phyloP scores from a whole-genome alignment of 2,797 vertebrate genomes.

The Pelobates cultripes region DNA sequence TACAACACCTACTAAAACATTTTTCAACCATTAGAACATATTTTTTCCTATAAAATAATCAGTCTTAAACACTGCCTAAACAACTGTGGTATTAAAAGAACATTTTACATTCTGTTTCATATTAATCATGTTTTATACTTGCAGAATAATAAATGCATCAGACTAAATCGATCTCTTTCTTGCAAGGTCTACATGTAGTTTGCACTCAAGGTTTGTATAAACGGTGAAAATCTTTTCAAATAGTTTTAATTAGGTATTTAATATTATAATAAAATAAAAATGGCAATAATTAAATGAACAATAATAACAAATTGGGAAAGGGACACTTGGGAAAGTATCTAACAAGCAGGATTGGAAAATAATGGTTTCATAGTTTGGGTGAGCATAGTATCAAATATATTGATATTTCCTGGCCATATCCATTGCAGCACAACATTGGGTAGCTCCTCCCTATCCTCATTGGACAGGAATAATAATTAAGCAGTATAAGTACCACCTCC shows the following conservation, averaged over 20 bases:
- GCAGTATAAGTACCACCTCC: too few relatives aligned
- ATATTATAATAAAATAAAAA: slow-evolving; percentile 1
- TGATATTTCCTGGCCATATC: too few relatives aligned
- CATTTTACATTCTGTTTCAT: background rate
- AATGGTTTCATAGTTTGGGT: too few relatives aligned
- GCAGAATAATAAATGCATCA: background rate
- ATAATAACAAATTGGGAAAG: too few relatives aligned
- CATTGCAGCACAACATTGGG: too few relatives aligned
- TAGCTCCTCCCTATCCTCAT: too few relatives aligned
- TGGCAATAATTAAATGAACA: too few relatives aligned
- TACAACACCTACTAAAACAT: too few relatives aligned
- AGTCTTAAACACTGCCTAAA: background rate
- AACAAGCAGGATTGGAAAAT: too few relatives aligned
- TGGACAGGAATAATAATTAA: too few relatives aligned
- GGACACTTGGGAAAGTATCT: too few relatives aligned
- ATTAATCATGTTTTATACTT: background rate
- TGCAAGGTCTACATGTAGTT: background rate
- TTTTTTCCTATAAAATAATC: background rate
- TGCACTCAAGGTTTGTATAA: background rate
- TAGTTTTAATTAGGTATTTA: slow-evolving; percentile 63
- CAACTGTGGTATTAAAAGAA: background rate
- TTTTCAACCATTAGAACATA: background rate
- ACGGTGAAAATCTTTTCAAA: background rate
- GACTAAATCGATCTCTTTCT: background rate
- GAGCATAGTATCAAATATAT: too few relatives aligned